These are phyloP conservation scores for Cottus gobio DNA, from an alignment of 2,113 vertebrate species.

Conservation along the genomic window DNA sequence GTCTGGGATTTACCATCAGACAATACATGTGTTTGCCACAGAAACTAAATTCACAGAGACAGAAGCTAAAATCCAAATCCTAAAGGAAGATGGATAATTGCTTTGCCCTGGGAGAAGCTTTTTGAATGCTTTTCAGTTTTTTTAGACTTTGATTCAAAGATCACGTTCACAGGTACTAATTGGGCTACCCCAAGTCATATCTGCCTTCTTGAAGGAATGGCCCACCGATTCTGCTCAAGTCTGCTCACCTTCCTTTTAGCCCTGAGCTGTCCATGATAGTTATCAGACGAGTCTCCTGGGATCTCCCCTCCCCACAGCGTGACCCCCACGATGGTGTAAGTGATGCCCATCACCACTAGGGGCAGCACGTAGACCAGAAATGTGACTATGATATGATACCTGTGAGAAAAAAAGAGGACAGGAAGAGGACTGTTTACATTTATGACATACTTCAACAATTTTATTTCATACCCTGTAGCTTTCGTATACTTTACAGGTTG, in stretches of 20 bases:
- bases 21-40: not conserved
- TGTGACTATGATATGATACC: conserved; percentile 94
- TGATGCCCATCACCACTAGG: conserved; percentile 94
- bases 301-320: conserved; percentile 98
- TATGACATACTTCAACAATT: not conserved
- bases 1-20: conserved; percentile 21
- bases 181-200: not conserved
- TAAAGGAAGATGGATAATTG: conserved; percentile 3
- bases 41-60: conserved; percentile 22
- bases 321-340: conserved; percentile 95
- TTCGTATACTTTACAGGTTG: not conserved
- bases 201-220: not conserved
- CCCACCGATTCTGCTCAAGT: not conserved
- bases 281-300: conserved; percentile 94
- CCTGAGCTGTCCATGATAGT: conserved; percentile 94
- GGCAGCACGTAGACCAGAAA: conserved; percentile 93
- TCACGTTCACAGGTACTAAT: conserved; percentile 10
- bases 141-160: conserved; percentile 10
- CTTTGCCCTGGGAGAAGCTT: not conserved
- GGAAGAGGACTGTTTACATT: not conserved
- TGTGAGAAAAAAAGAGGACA: conserved; percentile 57
- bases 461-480: not conserved
- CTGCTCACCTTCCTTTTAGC: conserved; percentile 95
- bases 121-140: not conserved
- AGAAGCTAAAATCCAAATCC: conserved; percentile 22